Percentiles rank a stretch among this genome's conserved stretches.
phyloP scores from a whole-genome alignment of 2,113 vertebrate species.

The Candoia aspera region DNA sequence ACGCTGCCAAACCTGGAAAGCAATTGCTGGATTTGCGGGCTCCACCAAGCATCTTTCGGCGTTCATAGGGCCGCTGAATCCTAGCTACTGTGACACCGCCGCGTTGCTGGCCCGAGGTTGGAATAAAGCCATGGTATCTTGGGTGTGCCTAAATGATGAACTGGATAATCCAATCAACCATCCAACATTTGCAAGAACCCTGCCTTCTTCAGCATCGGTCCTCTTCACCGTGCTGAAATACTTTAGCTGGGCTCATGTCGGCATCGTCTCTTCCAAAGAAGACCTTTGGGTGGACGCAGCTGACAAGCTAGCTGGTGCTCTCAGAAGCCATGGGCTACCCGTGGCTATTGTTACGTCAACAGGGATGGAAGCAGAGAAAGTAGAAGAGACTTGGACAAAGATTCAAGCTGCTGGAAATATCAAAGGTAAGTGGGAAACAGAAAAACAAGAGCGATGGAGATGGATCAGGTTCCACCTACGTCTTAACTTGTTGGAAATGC shows the following conservation, averaged over 20 bases:
- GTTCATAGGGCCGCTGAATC: conserved; percentile 85
- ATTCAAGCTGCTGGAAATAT: conserved; percentile 76
- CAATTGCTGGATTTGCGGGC: conserved; percentile 78
- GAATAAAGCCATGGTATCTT: conserved; percentile 89
- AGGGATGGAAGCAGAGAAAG: conserved; percentile 75
- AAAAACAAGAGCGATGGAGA: not conserved
- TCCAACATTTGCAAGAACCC: conserved; percentile 77
- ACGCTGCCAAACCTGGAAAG: conserved; percentile 83
- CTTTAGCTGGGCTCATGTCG: conserved; percentile 87
- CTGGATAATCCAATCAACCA: conserved; percentile 74
- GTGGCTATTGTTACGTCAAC: conserved; percentile 76
- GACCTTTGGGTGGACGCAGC: conserved; percentile 87
- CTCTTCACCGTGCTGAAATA: conserved; percentile 83
- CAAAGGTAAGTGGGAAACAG: conserved; percentile 77
- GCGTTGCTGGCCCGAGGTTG: conserved; percentile 82
- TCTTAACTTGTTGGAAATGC: not conserved
- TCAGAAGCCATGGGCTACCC: conserved; percentile 79
- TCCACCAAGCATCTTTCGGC: conserved; percentile 77
- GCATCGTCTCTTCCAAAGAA: conserved; percentile 84
- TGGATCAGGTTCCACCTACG: not conserved
- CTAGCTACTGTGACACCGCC: conserved; percentile 85
- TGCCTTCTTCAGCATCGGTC: conserved; percentile 77
- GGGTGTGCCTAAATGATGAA: conserved; percentile 82
- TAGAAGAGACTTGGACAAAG: conserved; percentile 73
- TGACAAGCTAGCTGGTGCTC: conserved; percentile 73